A percentile compares a stretch with the other conserved stretches of the same genome.
Evolutionary conservation across 2,888 invertebrate species (phyloP).

Genomic region (Venustoraphidia nigricollis): DNA sequence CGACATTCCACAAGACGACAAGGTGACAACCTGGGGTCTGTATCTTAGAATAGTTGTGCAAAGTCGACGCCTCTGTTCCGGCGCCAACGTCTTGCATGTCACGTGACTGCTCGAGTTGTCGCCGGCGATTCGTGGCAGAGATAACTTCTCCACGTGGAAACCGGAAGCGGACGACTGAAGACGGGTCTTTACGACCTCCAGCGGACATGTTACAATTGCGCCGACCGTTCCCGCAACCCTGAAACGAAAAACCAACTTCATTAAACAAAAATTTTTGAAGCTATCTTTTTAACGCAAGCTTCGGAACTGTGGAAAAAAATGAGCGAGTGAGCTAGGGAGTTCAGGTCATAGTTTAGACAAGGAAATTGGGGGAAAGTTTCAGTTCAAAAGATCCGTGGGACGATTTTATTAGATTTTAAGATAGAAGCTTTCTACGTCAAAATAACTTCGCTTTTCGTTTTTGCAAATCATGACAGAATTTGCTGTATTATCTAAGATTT

Average conservation of each 20-base stretch:
- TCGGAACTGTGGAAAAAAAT: too few relatives aligned
- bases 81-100: constrained; percentile 36
- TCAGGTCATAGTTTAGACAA: too few relatives aligned
- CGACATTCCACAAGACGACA: constrained; percentile 48
- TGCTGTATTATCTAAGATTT: too few relatives aligned
- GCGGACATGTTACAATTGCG: constrained; percentile 90
- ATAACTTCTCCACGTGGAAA: constrained; percentile 25
- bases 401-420: too few relatives aligned
- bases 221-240: constrained; percentile 95
- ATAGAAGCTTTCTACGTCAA: too few relatives aligned
- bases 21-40: constrained; percentile 58
- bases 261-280: too few relatives aligned
- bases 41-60: constrained; percentile 54
- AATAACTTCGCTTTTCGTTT: too few relatives aligned
- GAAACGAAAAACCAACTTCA: constrained; percentile 18
- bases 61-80: constrained; percentile 53
- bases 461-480: too few relatives aligned
- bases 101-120: constrained; percentile 26
- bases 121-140: constrained; percentile 25
- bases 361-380: too few relatives aligned
- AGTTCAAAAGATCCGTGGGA: too few relatives aligned
- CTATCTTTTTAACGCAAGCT: too few relatives aligned
- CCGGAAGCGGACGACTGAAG: constrained; percentile 80
- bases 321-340: too few relatives aligned
- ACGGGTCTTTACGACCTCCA: constrained; percentile 95